phyloP scores from a whole-genome alignment of 2,888 invertebrate genomes.

The Brachyptera risi region DNA sequence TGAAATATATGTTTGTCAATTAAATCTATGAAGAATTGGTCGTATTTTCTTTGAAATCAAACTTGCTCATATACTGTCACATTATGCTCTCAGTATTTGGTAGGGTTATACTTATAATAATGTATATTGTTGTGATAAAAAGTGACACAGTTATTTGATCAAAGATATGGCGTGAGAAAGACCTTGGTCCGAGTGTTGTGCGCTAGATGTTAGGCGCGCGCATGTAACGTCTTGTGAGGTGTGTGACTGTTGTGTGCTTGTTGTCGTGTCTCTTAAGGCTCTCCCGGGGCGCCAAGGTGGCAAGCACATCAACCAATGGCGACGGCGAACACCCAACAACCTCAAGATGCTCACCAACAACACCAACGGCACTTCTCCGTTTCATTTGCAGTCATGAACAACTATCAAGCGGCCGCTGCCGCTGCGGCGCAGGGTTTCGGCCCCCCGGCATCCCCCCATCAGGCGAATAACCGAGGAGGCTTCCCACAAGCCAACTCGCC shows the following conservation, averaged over 20 bases:
- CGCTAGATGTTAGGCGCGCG: neutral
- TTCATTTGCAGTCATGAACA: conserved; percentile 81
- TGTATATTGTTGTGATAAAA: too few relatives aligned
- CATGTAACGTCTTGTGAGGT: neutral
- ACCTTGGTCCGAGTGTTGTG: neutral
- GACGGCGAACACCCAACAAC: neutral
- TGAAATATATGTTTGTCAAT: too few relatives aligned
- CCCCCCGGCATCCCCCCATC: conserved; percentile 80
- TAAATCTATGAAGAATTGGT: too few relatives aligned
- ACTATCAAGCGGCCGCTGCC: conserved; percentile 79
- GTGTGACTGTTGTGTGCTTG: conserved; percentile 26
- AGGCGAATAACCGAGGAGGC: conserved; percentile 61
- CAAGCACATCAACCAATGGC: conserved; percentile 25
- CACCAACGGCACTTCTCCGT: conserved; percentile 29
- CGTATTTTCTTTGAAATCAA: too few relatives aligned
- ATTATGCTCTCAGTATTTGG: too few relatives aligned
- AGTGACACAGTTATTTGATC: too few relatives aligned
- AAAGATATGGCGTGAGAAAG: neutral
- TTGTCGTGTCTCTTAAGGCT: conserved; percentile 26
- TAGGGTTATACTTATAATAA: too few relatives aligned
- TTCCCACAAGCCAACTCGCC: conserved; percentile 93
- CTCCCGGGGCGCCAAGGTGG: conserved; percentile 24
- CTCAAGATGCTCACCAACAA: neutral
- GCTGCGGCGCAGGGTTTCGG: conserved; percentile 69
- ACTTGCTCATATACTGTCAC: too few relatives aligned